Evolutionary conservation across 2,113 vertebrate species (phyloP).

Genomic region (Maccullochella peelii): DNA sequence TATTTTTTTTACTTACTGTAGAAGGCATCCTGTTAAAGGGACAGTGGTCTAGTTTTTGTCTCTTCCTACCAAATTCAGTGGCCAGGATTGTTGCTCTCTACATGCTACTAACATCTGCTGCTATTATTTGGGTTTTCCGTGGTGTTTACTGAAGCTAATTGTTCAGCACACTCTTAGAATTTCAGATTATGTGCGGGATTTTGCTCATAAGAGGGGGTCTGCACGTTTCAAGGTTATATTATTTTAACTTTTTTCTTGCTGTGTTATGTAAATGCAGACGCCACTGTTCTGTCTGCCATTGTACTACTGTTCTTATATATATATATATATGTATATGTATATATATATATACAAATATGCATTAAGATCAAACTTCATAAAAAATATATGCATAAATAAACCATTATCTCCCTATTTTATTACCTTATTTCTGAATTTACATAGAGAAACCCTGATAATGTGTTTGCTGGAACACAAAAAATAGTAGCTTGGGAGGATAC

Average conservation of each 20-base stretch:
- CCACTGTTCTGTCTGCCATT: too few species aligned
- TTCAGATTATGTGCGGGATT: not conserved
- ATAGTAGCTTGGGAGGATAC: not conserved
- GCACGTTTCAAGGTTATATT: not conserved
- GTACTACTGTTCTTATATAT: not conserved
- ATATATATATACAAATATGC: too few species aligned
- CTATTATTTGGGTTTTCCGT: not conserved
- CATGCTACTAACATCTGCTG: not conserved
- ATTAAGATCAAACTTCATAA: not conserved
- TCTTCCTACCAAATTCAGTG: not conserved
- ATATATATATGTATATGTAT: too few species aligned
- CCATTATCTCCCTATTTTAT: not conserved
- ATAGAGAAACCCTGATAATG: constrained; percentile 26
- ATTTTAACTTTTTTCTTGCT: not conserved
- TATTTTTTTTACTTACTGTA: not conserved
- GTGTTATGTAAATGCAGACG: not conserved
- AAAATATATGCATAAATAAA: constrained; percentile 18
- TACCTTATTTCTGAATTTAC: constrained; percentile 29
- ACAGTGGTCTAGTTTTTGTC: not conserved
- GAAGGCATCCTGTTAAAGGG: not conserved
- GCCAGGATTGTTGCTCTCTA: not conserved
- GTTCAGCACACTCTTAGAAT: not conserved
- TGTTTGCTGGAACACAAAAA: constrained; percentile 20
- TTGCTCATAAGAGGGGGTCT: not conserved
- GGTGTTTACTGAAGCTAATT: constrained; percentile 8